phyloP scores from a whole-genome alignment of 2,797 vertebrate genomes.

The Jordanella pulchra region DNA sequence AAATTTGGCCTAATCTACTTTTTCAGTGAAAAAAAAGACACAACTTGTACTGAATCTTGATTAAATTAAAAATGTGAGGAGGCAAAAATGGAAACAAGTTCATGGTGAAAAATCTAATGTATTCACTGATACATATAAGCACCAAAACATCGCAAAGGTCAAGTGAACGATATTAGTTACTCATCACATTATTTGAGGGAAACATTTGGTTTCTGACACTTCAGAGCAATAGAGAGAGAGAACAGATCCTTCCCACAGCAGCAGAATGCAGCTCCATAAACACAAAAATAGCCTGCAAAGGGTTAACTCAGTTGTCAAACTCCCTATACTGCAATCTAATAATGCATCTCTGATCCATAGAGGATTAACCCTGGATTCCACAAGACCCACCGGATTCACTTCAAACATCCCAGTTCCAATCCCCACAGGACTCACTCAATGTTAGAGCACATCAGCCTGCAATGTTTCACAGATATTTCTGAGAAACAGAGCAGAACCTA shows the following conservation, averaged over 20 bases:
- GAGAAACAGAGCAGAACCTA: not conserved
- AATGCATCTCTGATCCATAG: not conserved
- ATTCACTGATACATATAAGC: not conserved
- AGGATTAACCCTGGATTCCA: not conserved
- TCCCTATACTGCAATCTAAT: not conserved
- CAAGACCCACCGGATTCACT: not conserved
- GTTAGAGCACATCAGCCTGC: not conserved
- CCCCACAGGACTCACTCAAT: not conserved
- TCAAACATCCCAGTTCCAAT: not conserved
- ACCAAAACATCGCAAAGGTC: not conserved
- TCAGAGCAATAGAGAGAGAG: not conserved
- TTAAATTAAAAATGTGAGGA: not conserved
- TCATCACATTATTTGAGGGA: not conserved
- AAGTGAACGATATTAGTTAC: not conserved
- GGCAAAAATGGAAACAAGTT: not conserved
- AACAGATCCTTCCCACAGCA: not conserved
- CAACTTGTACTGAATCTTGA: not conserved
- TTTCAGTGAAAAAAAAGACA: not conserved
- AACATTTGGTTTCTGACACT: not conserved
- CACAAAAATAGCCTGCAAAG: not conserved
- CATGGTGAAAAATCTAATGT: not conserved
- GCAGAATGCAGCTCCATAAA: not conserved
- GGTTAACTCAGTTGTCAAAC: not conserved
- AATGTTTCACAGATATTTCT: not conserved
- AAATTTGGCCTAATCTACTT: no score